Percentiles rank a stretch among this genome's conserved stretches.
Evolutionary conservation across 2,888 invertebrate genomes (phyloP).

Genomic region (Metacarcinus magister): DNA sequence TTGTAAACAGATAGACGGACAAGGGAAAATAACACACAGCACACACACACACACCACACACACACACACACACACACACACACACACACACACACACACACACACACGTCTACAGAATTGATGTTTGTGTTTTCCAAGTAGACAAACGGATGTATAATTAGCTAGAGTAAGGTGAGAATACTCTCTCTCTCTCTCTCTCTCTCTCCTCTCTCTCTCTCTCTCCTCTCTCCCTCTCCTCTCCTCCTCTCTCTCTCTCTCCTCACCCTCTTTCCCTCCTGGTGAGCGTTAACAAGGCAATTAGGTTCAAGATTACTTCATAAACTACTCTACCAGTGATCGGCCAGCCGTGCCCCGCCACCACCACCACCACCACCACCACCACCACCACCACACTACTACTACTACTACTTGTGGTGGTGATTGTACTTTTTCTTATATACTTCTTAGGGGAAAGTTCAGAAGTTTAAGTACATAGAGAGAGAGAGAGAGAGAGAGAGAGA

Average conservation of each 20-base stretch:
- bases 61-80: too few species aligned
- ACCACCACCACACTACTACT: too few species aligned
- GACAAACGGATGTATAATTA: background rate
- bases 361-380: too few species aligned
- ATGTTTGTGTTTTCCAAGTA: too few species aligned
- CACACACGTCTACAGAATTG: background rate
- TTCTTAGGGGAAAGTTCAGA: too few species aligned
- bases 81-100: background rate
- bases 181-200: background rate
- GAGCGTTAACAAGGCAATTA: slow-evolving; percentile 67
- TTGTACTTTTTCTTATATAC: too few species aligned
- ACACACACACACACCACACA: too few species aligned
- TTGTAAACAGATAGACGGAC: background rate
- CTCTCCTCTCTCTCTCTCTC: slow-evolving; percentile 9
- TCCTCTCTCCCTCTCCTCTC: background rate
- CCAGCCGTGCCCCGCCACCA: too few species aligned
- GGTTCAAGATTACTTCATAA: slow-evolving; percentile 59
- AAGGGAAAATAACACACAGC: background rate
- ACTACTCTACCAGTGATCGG: background rate
- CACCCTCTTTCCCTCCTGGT: slow-evolving; percentile 39
- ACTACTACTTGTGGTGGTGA: too few species aligned
- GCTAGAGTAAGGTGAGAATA: background rate
- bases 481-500: background rate
- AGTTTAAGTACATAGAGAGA: background rate
- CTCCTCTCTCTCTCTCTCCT: background rate